Conservation (phyloP, 1,140 invertebrate genomes). For the Drosophila biarmipes region DNA sequence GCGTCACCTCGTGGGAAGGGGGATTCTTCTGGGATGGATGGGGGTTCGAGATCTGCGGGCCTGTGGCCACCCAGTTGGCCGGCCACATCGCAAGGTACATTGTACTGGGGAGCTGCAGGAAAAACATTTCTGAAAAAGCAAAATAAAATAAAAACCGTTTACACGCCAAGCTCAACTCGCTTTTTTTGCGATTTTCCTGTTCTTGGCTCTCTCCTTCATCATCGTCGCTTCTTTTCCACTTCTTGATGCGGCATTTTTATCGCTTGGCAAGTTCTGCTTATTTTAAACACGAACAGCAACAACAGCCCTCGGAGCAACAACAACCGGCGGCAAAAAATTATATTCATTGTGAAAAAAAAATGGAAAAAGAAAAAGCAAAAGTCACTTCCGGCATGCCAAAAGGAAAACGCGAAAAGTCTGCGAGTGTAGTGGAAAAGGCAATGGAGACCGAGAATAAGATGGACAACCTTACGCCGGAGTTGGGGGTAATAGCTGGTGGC, state of each 20-base stretch:
- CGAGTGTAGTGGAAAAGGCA: conserved; percentile 11
- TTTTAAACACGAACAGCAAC: conserved; percentile 75
- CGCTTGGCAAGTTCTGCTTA: conserved; percentile 75
- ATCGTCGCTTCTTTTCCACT: conserved; percentile 49
- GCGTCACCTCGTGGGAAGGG: conserved; percentile 54
- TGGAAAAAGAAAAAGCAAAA: conserved; percentile 72
- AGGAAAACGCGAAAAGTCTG: conserved; percentile 80
- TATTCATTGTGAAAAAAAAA: conserved; percentile 67
- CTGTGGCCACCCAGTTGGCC: conserved; percentile 63
- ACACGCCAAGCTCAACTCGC: conserved; percentile 69
- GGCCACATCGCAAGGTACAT: conserved; percentile 63
- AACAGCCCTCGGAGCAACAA: conserved; percentile 25
- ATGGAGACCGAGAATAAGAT: conserved; percentile 27
- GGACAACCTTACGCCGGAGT: conserved; percentile 9
- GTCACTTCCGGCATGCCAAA: conserved; percentile 76
- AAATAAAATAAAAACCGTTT: conserved; percentile 73
- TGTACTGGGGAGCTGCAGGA: conserved; percentile 13
- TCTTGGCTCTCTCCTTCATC: conserved; percentile 55
- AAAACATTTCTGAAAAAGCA: conserved; percentile 32
- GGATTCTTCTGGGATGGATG: conserved; percentile 22
- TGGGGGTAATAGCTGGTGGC: conserved; percentile 12
- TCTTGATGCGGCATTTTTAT: conserved; percentile 73
- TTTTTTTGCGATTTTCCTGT: conserved; percentile 64
- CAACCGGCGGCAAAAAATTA: conserved; percentile 66
- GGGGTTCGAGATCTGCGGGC: conserved; percentile 15